Evolutionary conservation across 1,140 invertebrate genomes (phyloP), one percentile per base, ranked within the genome.

Genomic region (Zaprionus taronus): DNA sequence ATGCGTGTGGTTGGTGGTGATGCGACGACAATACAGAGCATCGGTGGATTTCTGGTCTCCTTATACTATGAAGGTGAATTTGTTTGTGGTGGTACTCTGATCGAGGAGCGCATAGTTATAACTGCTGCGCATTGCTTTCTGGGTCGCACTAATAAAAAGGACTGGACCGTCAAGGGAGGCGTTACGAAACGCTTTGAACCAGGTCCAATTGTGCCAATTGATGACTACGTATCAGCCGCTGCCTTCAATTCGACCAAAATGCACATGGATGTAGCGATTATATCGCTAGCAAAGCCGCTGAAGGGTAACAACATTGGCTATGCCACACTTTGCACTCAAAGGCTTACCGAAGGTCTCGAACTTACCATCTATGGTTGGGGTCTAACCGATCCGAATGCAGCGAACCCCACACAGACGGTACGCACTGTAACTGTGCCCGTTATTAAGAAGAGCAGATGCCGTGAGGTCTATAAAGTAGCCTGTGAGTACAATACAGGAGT

Each of bases 331-430:
- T 91, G 85, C 47, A 4, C 11, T 2, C 14, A 5, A 0, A n/a
- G 5, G 12, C 74, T 77, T 0, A 15, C n/a, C 2, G n/a, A 44
- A 2, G 77, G 68, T 7, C 7, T 53, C 0, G 0, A 28, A 1
- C 55, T 91, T 0, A 76, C 17, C 0, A 76, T 91, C 11, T 72
- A 75, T 24, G 90, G 90, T 11, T 91, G 90, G 90, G 90, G 90
- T 5, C 28, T 77, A 2, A 55, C 53, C 4, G 56, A 65, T 69
- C 5, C 51, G 0, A 5, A 0, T 2, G 24, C 12, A 0, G 0
- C n/a, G 0, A 22, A 5, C 3, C 71, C 79, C 0, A 56, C 79
- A 7, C 57, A 36, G 2, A 38, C 24, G 7, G 34, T 91, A 9
- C 85, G 78, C 0, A 56, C 67, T 3, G 77, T 79, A 0, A 12